Evolutionary conservation across 2,797 vertebrate species (phyloP), one percentile per base, ranked within the genome.

Genomic region (Buphagus erythrorhynchus): DNA sequence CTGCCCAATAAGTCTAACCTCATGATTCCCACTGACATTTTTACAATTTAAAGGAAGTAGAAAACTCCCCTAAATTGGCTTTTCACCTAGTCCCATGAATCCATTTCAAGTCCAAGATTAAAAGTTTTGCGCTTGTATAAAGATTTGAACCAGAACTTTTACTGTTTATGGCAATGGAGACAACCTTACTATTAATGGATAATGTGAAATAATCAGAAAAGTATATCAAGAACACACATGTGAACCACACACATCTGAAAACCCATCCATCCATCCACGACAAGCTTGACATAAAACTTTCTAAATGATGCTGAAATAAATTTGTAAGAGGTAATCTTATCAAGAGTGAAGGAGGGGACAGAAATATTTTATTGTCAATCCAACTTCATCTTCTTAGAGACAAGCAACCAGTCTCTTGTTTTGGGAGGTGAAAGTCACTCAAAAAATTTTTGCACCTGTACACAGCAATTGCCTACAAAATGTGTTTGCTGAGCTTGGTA

Each of bases 121-220:
- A 94, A 94, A 88, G 58, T 75, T 61, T 88, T 91, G 77, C 84
- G 40, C 18, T 90, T 9, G 19, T 69, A 20, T 21, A 62, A 84
- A 75, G 89, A 43, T 71, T 69, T 90, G 58, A 89, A 87, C 43
- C 25, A 72, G 74, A 87, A 83, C 58, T 65, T 84, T 59, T 61
- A 55, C 73, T 93, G 71, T 86, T 93, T 88, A 69, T 61, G 48
- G 67, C 54, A 48, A 78, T 24, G 33, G 26, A 91, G 63, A 43
- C 86, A 88, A 29, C 19, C 55, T 94, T 94, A 62, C 77, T 90
- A 55, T 80, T 89, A 96, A 90, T 55, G 75, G 87, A 75, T 31
- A 15, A 95, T 94, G 86, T 91, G 93, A 97, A 97, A 97, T 94
- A 66, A 81, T 40, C 35, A 86, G 90, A 91, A 93, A 94, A 88